These are phyloP conservation scores for Metopia argyrocephala DNA, from an alignment of 2,888 invertebrate genomes.

Conservation along the genomic window DNA sequence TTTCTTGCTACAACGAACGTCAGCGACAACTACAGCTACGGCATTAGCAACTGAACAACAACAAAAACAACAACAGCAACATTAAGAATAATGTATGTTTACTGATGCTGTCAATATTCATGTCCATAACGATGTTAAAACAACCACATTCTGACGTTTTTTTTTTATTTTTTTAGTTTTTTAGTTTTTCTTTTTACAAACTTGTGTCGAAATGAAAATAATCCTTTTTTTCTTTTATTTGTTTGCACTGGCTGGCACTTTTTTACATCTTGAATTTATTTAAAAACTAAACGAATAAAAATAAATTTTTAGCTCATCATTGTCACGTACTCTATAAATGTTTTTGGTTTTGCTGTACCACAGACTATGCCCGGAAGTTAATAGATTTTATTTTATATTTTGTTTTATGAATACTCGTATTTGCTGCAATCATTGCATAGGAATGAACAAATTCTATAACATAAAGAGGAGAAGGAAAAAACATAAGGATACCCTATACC, in stretches of 20 bases:
- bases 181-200: too few relatives aligned
- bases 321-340: constrained; percentile 69
- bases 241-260: too few relatives aligned
- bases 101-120: constrained; percentile 61
- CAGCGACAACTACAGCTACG: background rate
- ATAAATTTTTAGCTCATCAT: constrained; percentile 53
- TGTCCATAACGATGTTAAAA: constrained; percentile 55
- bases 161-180: background rate
- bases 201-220: background rate
- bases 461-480: too few relatives aligned
- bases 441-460: too few relatives aligned
- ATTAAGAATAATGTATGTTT: constrained; percentile 43
- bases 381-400: constrained; percentile 65
- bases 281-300: constrained; percentile 10
- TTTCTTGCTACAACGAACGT: constrained; percentile 5
- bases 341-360: constrained; percentile 46
- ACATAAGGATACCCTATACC: too few relatives aligned
- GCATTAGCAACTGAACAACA: background rate
- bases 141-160: background rate
- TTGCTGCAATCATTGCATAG: too few relatives aligned
- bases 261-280: too few relatives aligned
- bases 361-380: constrained; percentile 67
- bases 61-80: background rate
- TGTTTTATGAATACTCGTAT: background rate
- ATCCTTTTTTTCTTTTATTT: background rate